Conservation (phyloP, 2,888 invertebrate species). For the Anticlea derivata region DNA sequence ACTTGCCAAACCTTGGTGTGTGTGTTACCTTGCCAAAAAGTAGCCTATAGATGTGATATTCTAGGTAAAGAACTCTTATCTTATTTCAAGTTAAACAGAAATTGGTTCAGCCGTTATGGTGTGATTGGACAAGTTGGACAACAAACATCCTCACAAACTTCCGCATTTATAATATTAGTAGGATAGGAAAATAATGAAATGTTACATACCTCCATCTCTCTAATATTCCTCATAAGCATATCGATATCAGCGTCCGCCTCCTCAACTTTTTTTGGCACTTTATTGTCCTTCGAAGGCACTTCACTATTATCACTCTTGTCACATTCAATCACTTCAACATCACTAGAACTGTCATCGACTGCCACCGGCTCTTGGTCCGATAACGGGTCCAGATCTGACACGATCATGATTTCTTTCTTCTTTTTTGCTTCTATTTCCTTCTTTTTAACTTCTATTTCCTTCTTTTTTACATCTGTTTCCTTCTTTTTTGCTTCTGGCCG, state of each 20-base stretch:
- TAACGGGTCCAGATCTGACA: conserved; percentile 72
- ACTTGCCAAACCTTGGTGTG: too few species aligned
- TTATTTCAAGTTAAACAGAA: too few species aligned
- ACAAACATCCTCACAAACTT: too few species aligned
- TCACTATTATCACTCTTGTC: conserved; percentile 66
- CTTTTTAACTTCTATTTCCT: conserved; percentile 46
- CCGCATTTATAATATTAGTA: too few species aligned
- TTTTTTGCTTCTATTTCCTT: conserved; percentile 58
- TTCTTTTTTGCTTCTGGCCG: conserved; percentile 39
- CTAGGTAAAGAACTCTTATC: too few species aligned
- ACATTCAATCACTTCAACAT: conserved; percentile 71
- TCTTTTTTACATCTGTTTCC: conserved; percentile 62
- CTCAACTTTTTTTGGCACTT: conserved; percentile 49
- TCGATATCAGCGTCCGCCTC: conserved; percentile 63
- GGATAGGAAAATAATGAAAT: background rate
- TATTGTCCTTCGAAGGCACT: conserved; percentile 66
- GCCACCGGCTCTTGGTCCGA: conserved; percentile 63
- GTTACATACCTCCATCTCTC: conserved; percentile 69
- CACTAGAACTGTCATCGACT: conserved; percentile 78
- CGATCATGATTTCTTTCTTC: conserved; percentile 70
- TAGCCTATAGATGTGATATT: too few species aligned
- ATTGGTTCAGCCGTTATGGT: too few species aligned
- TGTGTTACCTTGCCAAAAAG: too few species aligned
- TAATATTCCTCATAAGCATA: conserved; percentile 66
- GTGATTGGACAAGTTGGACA: too few species aligned